These are phyloP conservation scores for Xenopus borealis DNA, from an alignment of 2,113 vertebrate genomes.

Conservation along the genomic window DNA sequence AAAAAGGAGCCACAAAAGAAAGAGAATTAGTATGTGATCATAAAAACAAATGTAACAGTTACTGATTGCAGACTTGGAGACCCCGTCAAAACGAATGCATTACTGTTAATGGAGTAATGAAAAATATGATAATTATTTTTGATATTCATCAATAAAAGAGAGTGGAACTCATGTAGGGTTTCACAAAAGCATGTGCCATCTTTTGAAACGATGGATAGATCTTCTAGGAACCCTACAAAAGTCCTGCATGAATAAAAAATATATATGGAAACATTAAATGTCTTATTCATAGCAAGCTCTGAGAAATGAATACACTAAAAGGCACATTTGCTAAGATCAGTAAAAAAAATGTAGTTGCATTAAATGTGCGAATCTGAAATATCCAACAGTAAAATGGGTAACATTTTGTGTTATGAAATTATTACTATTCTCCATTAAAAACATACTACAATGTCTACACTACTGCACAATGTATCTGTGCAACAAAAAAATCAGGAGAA, in stretches of 20 bases:
- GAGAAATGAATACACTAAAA: neutral
- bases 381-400: too few species aligned
- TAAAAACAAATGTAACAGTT: conserved; percentile 50
- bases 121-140: conserved; percentile 51
- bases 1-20: conserved; percentile 35
- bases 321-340: too few species aligned
- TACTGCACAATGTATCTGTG: too few species aligned
- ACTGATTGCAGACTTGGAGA: conserved; percentile 48
- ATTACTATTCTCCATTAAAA: too few species aligned
- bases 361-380: too few species aligned
- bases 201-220: conserved; percentile 17
- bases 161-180: conserved; percentile 30
- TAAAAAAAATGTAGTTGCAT: too few species aligned
- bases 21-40: conserved; percentile 46
- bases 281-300: neutral
- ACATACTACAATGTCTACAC: too few species aligned
- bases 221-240: conserved; percentile 28
- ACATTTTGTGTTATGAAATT: too few species aligned
- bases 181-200: conserved; percentile 27
- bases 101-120: conserved; percentile 48
- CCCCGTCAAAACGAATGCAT: conserved; percentile 48
- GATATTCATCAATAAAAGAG: conserved; percentile 47
- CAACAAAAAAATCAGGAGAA: too few species aligned
- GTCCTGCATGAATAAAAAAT: conserved; percentile 1
- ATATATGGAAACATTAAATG: neutral